A percentile compares a stretch with the other conserved stretches of the same genome.
phyloP scores from a whole-genome alignment of 2,797 vertebrate genomes.

The Sylvilagus floridanus region DNA sequence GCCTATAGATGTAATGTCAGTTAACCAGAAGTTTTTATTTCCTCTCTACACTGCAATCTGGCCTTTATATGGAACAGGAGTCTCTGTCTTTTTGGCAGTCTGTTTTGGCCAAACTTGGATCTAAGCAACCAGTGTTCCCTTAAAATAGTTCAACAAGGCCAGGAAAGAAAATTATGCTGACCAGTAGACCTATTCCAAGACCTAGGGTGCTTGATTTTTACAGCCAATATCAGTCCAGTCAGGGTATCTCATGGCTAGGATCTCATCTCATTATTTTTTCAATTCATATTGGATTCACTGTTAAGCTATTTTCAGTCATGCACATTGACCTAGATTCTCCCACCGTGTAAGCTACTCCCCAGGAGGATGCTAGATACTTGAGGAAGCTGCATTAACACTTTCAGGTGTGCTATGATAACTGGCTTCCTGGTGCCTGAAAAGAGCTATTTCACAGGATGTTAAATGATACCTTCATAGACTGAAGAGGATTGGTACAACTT shows the following conservation, averaged over 20 bases:
- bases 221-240: conserved; percentile 58
- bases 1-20: conserved; percentile 16
- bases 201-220: conserved; percentile 68
- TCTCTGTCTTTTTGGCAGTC: conserved; percentile 49
- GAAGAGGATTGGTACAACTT: conserved; percentile 21
- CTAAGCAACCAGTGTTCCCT: conserved; percentile 21
- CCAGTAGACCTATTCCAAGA: conserved; percentile 58
- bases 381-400: conserved; percentile 80
- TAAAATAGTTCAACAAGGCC: conserved; percentile 55
- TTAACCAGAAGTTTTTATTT: conserved; percentile 50
- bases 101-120: conserved; percentile 56
- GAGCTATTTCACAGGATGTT: conserved; percentile 40
- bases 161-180: conserved; percentile 60
- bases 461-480: not conserved
- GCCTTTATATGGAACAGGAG: not conserved
- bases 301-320: conserved; percentile 82
- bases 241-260: conserved; percentile 70
- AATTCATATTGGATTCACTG: conserved; percentile 81
- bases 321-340: conserved; percentile 83
- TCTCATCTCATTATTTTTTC: conserved; percentile 83
- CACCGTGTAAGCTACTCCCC: conserved; percentile 76
- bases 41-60: not conserved
- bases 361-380: conserved; percentile 68
- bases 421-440: conserved; percentile 50
- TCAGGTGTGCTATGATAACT: conserved; percentile 38